phyloP scores from a whole-genome alignment of 2,113 vertebrate species.

The Sylvicapra grimmia region DNA sequence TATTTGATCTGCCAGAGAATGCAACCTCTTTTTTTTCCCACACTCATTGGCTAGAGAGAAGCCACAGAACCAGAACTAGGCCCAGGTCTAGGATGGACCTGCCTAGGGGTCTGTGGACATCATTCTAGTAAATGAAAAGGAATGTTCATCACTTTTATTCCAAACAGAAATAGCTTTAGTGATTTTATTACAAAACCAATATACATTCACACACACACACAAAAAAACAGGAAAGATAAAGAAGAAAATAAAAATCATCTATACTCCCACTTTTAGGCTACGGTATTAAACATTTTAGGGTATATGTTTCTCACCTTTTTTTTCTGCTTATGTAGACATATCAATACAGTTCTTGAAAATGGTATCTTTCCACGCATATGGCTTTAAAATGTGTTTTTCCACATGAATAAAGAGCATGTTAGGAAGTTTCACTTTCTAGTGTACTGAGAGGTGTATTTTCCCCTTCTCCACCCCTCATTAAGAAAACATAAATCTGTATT shows the following conservation, averaged over 20 bases:
- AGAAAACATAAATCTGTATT: background rate
- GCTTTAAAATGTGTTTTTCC: conserved; percentile 15
- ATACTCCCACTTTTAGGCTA: background rate
- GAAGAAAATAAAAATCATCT: background rate
- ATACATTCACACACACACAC: background rate
- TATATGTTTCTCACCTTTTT: background rate
- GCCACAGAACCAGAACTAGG: background rate
- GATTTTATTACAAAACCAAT: background rate
- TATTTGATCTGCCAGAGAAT: background rate
- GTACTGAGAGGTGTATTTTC: background rate
- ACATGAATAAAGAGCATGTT: background rate
- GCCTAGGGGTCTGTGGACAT: background rate
- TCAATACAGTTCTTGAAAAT: background rate
- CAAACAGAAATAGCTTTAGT: background rate
- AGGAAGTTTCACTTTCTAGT: background rate
- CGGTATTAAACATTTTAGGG: background rate
- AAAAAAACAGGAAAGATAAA: background rate
- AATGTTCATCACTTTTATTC: background rate
- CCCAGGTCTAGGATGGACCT: background rate
- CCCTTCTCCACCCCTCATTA: background rate
- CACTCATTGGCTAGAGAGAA: background rate
- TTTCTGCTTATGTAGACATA: background rate
- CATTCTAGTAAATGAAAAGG: background rate
- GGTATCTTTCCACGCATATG: background rate
- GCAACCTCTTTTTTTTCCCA: background rate